Percentiles rank a stretch among this genome's conserved stretches.
Evolutionary conservation across 2,888 invertebrate species (phyloP).

Genomic region (Ochropleura leucogaster): DNA sequence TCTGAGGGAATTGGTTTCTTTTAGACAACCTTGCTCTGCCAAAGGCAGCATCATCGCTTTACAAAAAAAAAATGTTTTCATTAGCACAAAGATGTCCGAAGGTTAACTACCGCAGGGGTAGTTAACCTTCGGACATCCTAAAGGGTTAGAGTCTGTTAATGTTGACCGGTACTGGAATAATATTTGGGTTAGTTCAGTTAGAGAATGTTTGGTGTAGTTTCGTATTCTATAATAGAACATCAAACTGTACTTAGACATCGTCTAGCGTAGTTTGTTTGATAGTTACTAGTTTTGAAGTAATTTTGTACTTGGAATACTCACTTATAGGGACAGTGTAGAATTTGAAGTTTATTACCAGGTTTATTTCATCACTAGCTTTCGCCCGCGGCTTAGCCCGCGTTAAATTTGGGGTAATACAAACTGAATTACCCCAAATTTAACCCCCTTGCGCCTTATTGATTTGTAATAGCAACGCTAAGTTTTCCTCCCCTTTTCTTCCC

Average conservation of each 20-base stretch:
- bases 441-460: too few relatives aligned
- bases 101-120: conserved; percentile 5
- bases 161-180: conserved; percentile 26
- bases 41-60: too few relatives aligned
- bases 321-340: not conserved
- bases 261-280: not conserved
- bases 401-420: too few relatives aligned
- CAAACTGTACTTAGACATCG: not conserved
- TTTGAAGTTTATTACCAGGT: not conserved
- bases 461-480: too few relatives aligned
- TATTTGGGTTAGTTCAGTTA: conserved; percentile 18
- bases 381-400: too few relatives aligned
- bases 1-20: too few relatives aligned
- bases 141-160: conserved; percentile 8
- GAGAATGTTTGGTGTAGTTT: conserved; percentile 36
- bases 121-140: too few relatives aligned
- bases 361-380: too few relatives aligned
- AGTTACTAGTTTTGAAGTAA: not conserved
- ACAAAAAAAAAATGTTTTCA: too few relatives aligned
- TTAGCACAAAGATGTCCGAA: not conserved
- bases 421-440: too few relatives aligned
- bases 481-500: too few relatives aligned
- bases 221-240: conserved; percentile 8
- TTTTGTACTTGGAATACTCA: not conserved
- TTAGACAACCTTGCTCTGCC: too few relatives aligned